Percentiles rank a stretch among this genome's conserved stretches.
These are phyloP conservation scores for Phalanger gymnotis DNA, from an alignment of 2,797 vertebrate species.

Conservation along the genomic window DNA sequence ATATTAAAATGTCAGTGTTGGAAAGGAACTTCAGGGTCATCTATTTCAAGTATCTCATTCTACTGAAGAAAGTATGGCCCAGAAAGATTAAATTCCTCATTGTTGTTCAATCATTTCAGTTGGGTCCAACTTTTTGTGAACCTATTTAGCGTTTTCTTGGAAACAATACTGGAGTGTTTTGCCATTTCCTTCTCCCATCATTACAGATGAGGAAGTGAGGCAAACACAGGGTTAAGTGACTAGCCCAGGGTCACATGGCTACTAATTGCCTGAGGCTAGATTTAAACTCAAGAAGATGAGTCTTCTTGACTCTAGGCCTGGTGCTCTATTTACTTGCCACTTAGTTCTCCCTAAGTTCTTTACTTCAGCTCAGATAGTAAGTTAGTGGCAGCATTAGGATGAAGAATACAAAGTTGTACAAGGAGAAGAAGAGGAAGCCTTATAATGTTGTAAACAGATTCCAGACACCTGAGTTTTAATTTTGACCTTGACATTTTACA, in stretches of 20 bases:
- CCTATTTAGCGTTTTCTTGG: neutral
- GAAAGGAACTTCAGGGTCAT: neutral
- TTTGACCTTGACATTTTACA: neutral
- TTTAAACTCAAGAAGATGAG: neutral
- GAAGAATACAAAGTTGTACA: neutral
- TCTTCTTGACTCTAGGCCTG: neutral
- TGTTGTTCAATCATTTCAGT: neutral
- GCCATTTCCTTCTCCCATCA: neutral
- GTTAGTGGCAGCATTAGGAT: neutral
- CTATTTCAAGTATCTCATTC: neutral
- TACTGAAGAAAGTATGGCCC: neutral
- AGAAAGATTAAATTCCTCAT: neutral
- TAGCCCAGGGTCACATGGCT: neutral
- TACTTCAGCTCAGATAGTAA: neutral
- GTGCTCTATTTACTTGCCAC: neutral
- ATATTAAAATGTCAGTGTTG: neutral
- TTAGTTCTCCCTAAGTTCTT: slow-evolving; percentile 18
- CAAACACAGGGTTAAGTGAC: neutral
- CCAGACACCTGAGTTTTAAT: neutral
- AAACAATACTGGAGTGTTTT: neutral
- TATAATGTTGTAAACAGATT: neutral
- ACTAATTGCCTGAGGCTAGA: neutral
- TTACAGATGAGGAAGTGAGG: neutral
- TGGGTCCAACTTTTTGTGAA: neutral
- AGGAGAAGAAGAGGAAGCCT: neutral